A percentile compares a stretch with the other conserved stretches of the same genome.
phyloP scores from a whole-genome alignment of 2,113 vertebrate genomes.

The Perca schrenkii region DNA sequence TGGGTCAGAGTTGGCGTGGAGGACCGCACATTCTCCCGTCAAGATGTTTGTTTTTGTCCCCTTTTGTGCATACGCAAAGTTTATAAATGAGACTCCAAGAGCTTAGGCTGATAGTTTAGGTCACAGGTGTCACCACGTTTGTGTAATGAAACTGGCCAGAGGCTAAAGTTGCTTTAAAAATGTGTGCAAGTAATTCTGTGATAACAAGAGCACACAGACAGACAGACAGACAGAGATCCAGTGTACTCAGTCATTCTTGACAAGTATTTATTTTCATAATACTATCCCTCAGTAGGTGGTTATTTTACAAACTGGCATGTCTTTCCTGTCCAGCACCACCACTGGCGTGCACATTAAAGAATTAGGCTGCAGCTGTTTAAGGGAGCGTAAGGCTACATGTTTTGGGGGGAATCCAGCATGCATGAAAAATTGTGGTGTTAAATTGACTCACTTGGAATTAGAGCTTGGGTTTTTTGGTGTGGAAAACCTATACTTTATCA shows the following conservation, averaged over 20 bases:
- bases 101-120: neutral
- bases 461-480: neutral
- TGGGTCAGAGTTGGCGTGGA: too few species aligned
- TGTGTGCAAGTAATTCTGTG: neutral
- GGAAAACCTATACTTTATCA: constrained; percentile 13
- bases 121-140: neutral
- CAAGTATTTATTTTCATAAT: constrained; percentile 28
- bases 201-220: neutral
- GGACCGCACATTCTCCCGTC: too few species aligned
- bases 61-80: too few species aligned
- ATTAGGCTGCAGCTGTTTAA: constrained; percentile 34
- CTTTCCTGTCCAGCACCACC: constrained; percentile 18
- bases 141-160: neutral
- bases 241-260: neutral
- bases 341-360: constrained; percentile 12
- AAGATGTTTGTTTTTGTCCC: too few species aligned
- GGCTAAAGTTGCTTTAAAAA: neutral
- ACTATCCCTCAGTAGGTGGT: constrained; percentile 10
- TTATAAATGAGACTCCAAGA: too few species aligned
- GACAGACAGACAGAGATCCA: neutral
- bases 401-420: constrained; percentile 22
- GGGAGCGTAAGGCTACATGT: constrained; percentile 12
- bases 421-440: constrained; percentile 27
- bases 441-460: constrained; percentile 19
- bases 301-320: constrained; percentile 20